Conservation (phyloP, 64 coral and sea anemone genomes). For the Actinia equina region DNA sequence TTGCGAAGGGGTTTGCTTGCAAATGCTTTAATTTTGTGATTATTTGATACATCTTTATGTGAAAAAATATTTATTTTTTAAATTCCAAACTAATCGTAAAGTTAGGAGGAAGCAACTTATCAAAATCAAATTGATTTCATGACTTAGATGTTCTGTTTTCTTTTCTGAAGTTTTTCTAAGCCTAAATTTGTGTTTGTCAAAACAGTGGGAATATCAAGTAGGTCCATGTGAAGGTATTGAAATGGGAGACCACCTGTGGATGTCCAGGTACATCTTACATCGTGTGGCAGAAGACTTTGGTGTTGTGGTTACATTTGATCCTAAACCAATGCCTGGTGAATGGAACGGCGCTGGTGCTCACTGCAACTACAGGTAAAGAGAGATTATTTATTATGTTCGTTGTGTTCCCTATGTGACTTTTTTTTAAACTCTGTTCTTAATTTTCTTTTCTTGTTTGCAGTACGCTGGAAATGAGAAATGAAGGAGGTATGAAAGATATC, state of each 20-base stretch:
- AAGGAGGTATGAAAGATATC: constrained; percentile 76
- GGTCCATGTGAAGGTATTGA: constrained; percentile 97
- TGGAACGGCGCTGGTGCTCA: constrained; percentile 99
- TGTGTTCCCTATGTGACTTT: too few relatives aligned
- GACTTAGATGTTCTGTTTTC: too few relatives aligned
- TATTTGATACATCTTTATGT: too few relatives aligned
- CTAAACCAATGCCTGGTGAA: constrained; percentile 98
- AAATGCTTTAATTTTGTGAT: too few relatives aligned
- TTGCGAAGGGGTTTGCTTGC: too few relatives aligned
- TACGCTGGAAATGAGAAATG: constrained; percentile 74
- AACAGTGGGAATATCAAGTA: constrained; percentile 98
- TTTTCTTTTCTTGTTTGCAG: constrained; percentile 26
- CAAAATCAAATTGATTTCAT: too few relatives aligned
- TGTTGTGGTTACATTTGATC: constrained; percentile 81
- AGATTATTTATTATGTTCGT: too few relatives aligned
- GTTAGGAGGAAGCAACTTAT: too few relatives aligned
- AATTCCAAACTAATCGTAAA: too few relatives aligned
- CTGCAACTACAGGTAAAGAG: constrained; percentile 86
- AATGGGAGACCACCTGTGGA: constrained; percentile 99
- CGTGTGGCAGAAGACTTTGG: constrained; percentile 98
- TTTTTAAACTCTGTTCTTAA: neutral
- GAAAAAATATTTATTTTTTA: too few relatives aligned
- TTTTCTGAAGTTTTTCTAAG: too few relatives aligned
- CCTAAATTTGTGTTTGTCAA: neutral
- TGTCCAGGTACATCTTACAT: constrained; percentile 83